Conservation (phyloP, 2,888 invertebrate species). For the Lithophane ornitopus region DNA sequence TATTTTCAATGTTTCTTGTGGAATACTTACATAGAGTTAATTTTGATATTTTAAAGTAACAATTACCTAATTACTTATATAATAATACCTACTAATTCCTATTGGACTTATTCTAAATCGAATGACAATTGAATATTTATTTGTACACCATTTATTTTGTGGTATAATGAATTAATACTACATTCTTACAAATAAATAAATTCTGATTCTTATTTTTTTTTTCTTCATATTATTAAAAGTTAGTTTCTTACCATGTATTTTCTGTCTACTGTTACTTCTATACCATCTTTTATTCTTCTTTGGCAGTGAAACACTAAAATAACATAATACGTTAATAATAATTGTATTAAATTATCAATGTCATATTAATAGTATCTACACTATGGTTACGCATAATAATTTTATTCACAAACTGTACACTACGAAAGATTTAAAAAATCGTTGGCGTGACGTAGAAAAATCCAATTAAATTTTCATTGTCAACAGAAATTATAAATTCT, state of each 20-base stretch:
- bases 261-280: conserved; percentile 32
- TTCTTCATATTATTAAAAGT: neutral
- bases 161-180: no score
- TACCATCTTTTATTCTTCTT: conserved; percentile 56
- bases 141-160: no score
- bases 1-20: neutral
- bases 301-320: conserved; percentile 39
- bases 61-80: no score
- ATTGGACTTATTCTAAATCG: no score
- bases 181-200: no score
- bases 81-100: no score
- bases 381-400: neutral
- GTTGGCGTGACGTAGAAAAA: neutral
- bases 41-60: no score
- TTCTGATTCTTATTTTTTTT: no score
- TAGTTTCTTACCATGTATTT: conserved; percentile 55
- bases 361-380: neutral
- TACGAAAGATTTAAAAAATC: neutral
- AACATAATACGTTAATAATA: neutral
- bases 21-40: no score
- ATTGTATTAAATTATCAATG: neutral
- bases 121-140: no score
- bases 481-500: neutral
- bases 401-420: neutral
- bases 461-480: neutral